Conservation (phyloP, 2,797 vertebrate species). For the Setipinna tenuifilis region DNA sequence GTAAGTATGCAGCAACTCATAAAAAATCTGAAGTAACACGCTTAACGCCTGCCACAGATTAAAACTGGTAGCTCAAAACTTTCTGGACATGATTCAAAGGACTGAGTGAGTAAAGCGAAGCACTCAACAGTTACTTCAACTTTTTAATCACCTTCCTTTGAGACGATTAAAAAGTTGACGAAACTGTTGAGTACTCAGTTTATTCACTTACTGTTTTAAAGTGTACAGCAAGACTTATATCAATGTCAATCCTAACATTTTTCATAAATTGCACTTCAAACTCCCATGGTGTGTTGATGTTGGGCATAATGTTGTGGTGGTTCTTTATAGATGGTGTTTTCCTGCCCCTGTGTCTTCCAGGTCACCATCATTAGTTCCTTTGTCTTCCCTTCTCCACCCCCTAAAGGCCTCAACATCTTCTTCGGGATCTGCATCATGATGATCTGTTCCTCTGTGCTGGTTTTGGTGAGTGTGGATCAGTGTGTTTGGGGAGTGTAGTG, state of each 20-base stretch:
- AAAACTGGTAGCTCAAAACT: no score
- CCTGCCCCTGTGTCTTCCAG: constrained; percentile 63
- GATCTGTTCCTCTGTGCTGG: constrained; percentile 80
- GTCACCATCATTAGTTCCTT: constrained; percentile 87
- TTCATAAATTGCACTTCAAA: not conserved
- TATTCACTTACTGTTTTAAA: not conserved
- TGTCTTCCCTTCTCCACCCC: constrained; percentile 84
- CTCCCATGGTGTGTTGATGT: not conserved
- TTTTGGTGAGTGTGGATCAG: constrained; percentile 78
- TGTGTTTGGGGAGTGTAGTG: not conserved
- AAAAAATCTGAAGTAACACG: no score
- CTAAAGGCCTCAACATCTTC: constrained; percentile 85
- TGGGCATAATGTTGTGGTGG: no score
- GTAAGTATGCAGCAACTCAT: constrained; percentile 73
- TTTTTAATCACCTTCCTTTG: not conserved
- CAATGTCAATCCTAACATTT: no score
- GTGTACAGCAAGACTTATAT: not conserved
- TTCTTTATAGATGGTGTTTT: not conserved
- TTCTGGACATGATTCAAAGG: no score
- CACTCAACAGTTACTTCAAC: no score
- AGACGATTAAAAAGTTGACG: not conserved
- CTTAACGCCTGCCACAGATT: not conserved
- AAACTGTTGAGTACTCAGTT: not conserved
- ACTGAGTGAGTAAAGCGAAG: no score
- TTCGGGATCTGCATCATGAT: constrained; percentile 86